Base-by-base conservation (phyloP, 2,797 vertebrate species). In the Dipus sagitta region DNA sequence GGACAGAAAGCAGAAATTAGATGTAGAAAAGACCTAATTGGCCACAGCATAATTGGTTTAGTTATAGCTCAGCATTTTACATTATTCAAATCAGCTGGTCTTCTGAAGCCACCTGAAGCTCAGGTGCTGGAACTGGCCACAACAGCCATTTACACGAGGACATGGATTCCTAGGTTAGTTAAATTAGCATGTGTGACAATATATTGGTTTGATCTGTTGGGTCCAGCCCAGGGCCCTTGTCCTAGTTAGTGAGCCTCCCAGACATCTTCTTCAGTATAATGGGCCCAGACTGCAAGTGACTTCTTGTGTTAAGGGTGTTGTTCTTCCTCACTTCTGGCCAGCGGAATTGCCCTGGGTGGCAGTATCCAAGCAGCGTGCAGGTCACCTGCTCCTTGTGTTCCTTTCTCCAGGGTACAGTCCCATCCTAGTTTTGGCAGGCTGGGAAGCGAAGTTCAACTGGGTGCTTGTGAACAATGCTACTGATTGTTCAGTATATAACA, bases 61-160 rank as follows among this genome's bases (percentile, higher is more conserved):
- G 88, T 68, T 86, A 68, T 80, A 13, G 86, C 42, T 62, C 38
- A 34, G 34, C 26, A 42, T 86, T 90, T 93, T 90, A 75, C 81
- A 68, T 90, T 90, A 90, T 86, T 86, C 68, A 86, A 47, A 90
- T 86, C 64, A 94, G 68, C 82, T 90, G 60, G 26, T 60, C 75
- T 67, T 74, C 12, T 74, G 81, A 75, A 79, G 75, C 74, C 74
- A 86, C 23, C 68, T 80, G 60, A 86, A 34, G 47, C 52, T 71
- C 60, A 70, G 67, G 74, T 90, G 81, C 72, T 30, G 60, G 47
- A 20, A 32, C 30, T 52, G 54, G 62, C 54, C 12, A 64, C 64
- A 82, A 60, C 12, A 76, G 20, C 64, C 54, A 70, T 54, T 71
- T 20, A 64, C 54, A 65, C 42, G 32, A 85, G 75, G 54, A 58